Evolutionary conservation across 1,140 invertebrate genomes (phyloP), one percentile per base, ranked within the genome.

Genomic region (Bradynema listronoti): DNA sequence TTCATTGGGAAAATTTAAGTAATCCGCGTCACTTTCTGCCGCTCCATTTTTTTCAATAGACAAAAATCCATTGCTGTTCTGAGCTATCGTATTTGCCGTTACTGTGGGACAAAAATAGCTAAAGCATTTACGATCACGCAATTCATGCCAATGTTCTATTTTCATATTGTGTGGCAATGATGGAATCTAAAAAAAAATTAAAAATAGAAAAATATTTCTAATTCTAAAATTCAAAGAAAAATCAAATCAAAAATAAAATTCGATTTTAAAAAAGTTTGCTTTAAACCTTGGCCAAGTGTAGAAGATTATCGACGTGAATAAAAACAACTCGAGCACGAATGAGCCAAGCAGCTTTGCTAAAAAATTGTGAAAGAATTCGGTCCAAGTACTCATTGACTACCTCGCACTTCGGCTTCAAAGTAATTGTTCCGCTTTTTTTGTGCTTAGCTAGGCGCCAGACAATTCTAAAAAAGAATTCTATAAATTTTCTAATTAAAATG

Each of bases 381-480:
- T 78, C 65, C 58, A 76, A 61, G 46, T 65, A 73, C 34, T 52
- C 42, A 36, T 64, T 66, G 16, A 78, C 55, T 11, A 78, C 32
- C 16, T 68, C 36, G n/a, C 60, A 59, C 33, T 67, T 73, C 14
- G 69, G 58, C 16, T 78, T 73, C 3, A 58, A 42, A 16, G 68
- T 62, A 22, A 76, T 54, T n/a, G 58, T 16, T 9, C 65, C 69
- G 7, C 62, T 65, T 32, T 72, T 69, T 41, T 70, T 56, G 32
- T 75, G 64, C 51, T 76, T 76, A n/a, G 72, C 63, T 14, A 76
- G 54, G 14, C 73, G 27, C 73, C 73, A 76, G 39, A 76, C 73
- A 56, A 76, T 78, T 55, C 73, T 76, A 60, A 63, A 73, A 34
- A n/a, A 36, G 58, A 19, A 29, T 7, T 2, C 2, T 34, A 33